Base-by-base conservation (phyloP, 2,888 invertebrate species). In the Anaspis maculata region DNA sequence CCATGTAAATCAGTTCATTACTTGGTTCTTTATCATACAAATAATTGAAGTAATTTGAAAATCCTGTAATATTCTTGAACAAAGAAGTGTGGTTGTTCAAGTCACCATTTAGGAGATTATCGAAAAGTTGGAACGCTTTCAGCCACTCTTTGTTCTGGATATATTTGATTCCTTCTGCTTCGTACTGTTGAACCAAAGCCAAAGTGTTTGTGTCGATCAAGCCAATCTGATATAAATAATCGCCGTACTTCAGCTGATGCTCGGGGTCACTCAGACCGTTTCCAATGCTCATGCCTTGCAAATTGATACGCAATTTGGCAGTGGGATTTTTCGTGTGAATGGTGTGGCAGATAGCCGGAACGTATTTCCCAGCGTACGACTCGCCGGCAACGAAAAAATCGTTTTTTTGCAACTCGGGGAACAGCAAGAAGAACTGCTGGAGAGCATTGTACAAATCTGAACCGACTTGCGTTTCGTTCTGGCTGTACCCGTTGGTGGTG, bases 361-460 rank as follows among this genome's bases (percentile, higher is more conserved):
- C 75, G 57, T 81, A 81, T 38, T 57, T 55, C 1, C 92, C 91
- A 25, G 77, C 90, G 57, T 91, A 91, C 0, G 89, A 90, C 67
- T 94, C 92, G 1, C 94, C 94, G 1, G 87, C 81, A 0, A 89
- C 76, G 67, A 78, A 95, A 61, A 95, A 91, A 30, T 83, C 82
- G 50, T 81, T 82, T 1, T 67, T 56, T 52, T 76, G 76, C 15
- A 83, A 66, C 49, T 87, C 79, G 1, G 83, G 81, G 58, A 92
- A 95, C 1, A 94, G 58, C 42, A 77, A 70, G 60, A 89, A 91
- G 59, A 95, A 87, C 61, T 95, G 94, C 22, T 70, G 64, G 2
- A 91, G 53, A 0, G 83, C 83, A 31, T 73, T 72, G 54, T 88
- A 83, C 4, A 94, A 62, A 59, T 94, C 81, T 29, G 75, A 72